Conservation (phyloP, 2,888 invertebrate genomes). For the Teleiodes luculella region DNA sequence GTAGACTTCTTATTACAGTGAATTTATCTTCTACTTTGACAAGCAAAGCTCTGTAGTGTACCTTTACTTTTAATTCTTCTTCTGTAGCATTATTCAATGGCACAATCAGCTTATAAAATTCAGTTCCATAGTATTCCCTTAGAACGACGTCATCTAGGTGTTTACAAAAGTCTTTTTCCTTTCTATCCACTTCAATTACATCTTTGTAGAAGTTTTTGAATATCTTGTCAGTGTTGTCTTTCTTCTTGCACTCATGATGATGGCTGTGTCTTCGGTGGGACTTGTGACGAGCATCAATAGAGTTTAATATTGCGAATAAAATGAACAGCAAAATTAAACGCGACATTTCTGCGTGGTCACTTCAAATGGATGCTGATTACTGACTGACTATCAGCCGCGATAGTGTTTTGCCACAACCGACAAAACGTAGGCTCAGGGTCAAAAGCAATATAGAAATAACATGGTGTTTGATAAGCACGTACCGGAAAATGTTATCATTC, state of each 20-base stretch:
- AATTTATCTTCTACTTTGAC: neutral
- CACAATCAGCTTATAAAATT: neutral
- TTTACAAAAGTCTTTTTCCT: neutral
- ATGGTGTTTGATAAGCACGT: neutral
- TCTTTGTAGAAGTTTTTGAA: slow-evolving; percentile 1
- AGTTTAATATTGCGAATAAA: neutral
- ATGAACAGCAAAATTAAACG: neutral
- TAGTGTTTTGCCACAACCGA: neutral
- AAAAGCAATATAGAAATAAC: slow-evolving; percentile 1
- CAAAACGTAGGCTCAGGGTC: neutral
- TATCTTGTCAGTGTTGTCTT: neutral
- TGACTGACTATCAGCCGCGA: neutral
- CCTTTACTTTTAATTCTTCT: neutral
- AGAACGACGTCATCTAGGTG: neutral
- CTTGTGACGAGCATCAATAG: neutral
- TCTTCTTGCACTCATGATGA: neutral
- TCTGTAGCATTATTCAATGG: neutral
- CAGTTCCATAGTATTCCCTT: neutral
- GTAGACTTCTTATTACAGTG: neutral
- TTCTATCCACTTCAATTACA: neutral
- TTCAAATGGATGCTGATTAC: neutral
- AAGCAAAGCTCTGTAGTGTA: slow-evolving; percentile 1
- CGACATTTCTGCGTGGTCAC: neutral
- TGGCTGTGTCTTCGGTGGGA: neutral
- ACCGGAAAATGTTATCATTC: neutral